A percentile compares a stretch with the other conserved stretches of the same genome.
phyloP scores from a whole-genome alignment of 2,888 invertebrate genomes.

The Hoplodrina blanda region DNA sequence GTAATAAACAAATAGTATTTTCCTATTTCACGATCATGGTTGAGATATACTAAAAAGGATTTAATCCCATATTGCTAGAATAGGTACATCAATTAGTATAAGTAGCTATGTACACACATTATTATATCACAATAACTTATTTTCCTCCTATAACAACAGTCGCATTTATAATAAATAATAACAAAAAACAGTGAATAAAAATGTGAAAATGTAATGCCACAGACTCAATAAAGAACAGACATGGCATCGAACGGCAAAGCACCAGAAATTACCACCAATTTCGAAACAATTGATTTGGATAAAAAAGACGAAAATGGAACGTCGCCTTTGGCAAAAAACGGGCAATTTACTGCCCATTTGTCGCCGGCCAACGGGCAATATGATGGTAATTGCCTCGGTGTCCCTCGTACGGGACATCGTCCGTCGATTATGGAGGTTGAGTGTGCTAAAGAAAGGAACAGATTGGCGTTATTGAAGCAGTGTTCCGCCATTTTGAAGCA shows the following conservation, averaged over 20 bases:
- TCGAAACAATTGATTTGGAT: slow-evolving; percentile 55
- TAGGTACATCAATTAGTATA: background rate
- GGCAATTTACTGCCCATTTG: slow-evolving; percentile 34
- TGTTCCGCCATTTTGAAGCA: slow-evolving; percentile 92
- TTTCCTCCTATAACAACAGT: slow-evolving; percentile 13
- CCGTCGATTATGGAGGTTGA: slow-evolving; percentile 94
- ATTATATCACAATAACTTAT: slow-evolving; percentile 18
- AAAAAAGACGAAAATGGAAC: slow-evolving; percentile 48
- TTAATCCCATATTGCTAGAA: background rate
- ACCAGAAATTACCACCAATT: slow-evolving; percentile 59
- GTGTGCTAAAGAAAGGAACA: slow-evolving; percentile 91
- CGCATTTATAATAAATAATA: background rate
- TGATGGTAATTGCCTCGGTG: slow-evolving; percentile 53
- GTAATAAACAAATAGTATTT: background rate
- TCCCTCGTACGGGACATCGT: slow-evolving; percentile 76
- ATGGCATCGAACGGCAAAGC: slow-evolving; percentile 56
- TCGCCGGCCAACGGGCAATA: slow-evolving; percentile 30
- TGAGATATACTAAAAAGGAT: background rate
- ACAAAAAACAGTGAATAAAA: slow-evolving; percentile 11
- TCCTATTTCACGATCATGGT: background rate
- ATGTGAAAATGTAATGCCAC: slow-evolving; percentile 43
- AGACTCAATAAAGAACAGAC: slow-evolving; percentile 40
- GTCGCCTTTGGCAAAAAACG: slow-evolving; percentile 24
- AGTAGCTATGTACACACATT: background rate
- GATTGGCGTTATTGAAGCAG: slow-evolving; percentile 91